Conservation (phyloP, 37 sponge, comb jelly and placozoan species). For the Ephydatia muelleri region DNA sequence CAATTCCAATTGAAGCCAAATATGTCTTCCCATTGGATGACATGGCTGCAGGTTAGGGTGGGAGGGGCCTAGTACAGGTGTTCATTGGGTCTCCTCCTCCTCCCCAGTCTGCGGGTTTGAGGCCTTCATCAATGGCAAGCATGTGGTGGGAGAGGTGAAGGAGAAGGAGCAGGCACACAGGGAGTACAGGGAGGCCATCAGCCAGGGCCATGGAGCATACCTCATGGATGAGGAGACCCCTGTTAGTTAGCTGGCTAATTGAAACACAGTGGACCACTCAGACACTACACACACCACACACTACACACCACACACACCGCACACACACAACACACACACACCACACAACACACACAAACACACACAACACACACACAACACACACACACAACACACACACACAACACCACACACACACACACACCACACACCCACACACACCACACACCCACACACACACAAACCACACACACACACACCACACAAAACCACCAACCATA, state of each 20-base stretch:
- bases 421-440: background rate
- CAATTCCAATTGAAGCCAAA: conserved; percentile 92
- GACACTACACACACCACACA: background rate
- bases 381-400: background rate
- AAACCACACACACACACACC: background rate
- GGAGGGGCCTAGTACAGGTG: background rate
- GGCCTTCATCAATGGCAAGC: conserved; percentile 98
- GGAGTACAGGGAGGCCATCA: conserved; percentile 98
- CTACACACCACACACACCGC: background rate
- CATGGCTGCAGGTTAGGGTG: conserved; percentile 88
- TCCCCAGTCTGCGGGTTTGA: conserved; percentile 95
- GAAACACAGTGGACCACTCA: background rate
- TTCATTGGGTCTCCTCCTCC: background rate
- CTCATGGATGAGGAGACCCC: conserved; percentile 99
- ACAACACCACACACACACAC: too few species aligned
- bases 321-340: background rate
- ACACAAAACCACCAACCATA: too few species aligned
- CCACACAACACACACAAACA: background rate
- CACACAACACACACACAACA: background rate
- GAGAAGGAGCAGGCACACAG: conserved; percentile 98
- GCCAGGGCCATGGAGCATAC: conserved; percentile 98
- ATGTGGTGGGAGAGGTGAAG: conserved; percentile 97
- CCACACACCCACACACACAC: background rate
- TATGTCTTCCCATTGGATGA: conserved; percentile 98
- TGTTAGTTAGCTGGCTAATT: conserved; percentile 53